Percentiles rank a stretch among this genome's conserved stretches.
These are phyloP conservation scores for Isoperla grammatica DNA, from an alignment of 2,888 invertebrate species.

Conservation along the genomic window DNA sequence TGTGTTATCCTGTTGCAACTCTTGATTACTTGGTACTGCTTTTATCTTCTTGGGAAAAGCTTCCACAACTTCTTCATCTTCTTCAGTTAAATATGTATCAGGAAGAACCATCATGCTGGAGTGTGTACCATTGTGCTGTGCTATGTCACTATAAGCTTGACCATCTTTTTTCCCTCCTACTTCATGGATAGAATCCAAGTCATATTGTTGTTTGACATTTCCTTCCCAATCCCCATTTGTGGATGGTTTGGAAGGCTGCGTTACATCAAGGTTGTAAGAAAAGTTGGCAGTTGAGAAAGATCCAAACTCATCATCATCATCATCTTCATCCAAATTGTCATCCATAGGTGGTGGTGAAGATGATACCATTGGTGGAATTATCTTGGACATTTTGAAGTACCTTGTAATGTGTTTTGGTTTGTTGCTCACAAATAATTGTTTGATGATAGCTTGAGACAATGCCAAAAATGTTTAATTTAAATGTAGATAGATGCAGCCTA, in stretches of 20 bases:
- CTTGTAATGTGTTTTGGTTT: no score
- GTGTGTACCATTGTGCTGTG: slow-evolving; percentile 12
- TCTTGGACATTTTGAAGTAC: slow-evolving; percentile 27
- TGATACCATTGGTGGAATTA: slow-evolving; percentile 58
- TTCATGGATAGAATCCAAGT: not conserved
- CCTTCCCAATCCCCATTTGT: not conserved
- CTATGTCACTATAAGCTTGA: not conserved
- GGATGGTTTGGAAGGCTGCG: not conserved
- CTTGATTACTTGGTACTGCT: not conserved
- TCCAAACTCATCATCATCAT: slow-evolving; percentile 47
- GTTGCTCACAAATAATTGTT: no score
- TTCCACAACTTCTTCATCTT: slow-evolving; percentile 17
- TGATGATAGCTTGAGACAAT: no score
- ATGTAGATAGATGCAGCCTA: not conserved
- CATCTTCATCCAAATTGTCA: slow-evolving; percentile 50
- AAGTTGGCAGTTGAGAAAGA: slow-evolving; percentile 37
- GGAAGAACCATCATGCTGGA: slow-evolving; percentile 1
- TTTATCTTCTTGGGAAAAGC: not conserved
- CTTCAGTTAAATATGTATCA: not conserved
- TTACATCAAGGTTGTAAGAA: slow-evolving; percentile 39
- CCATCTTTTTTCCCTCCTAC: not conserved
- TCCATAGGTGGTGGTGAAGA: slow-evolving; percentile 61
- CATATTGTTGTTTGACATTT: not conserved
- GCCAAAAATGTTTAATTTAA: no score
- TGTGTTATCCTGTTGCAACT: slow-evolving; percentile 25